Percentiles rank a stretch among this genome's conserved stretches.
These are phyloP conservation scores for Parapristionchus giblindavisi DNA, from an alignment of 2,888 invertebrate genomes.

Conservation along the genomic window DNA sequence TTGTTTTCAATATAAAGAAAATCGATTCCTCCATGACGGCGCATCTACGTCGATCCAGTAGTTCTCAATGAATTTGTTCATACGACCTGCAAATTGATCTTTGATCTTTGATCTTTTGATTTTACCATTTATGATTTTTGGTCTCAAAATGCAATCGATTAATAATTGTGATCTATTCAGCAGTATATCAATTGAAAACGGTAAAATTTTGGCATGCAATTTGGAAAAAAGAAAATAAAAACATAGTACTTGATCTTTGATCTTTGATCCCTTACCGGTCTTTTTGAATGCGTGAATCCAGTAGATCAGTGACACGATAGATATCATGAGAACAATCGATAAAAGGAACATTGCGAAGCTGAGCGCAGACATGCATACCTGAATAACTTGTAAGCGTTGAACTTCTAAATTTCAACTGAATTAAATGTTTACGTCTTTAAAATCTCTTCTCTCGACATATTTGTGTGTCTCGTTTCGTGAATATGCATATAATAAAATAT, in stretches of 20 bases:
- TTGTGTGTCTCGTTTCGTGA: neutral
- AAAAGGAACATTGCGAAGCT: slow-evolving; percentile 6
- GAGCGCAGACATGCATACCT: slow-evolving; percentile 27
- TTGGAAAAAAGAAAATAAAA: neutral
- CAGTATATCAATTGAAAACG: neutral
- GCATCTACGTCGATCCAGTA: slow-evolving; percentile 27
- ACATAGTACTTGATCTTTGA: neutral
- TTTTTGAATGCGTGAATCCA: slow-evolving; percentile 28
- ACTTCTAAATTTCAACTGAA: neutral
- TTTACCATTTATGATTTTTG: neutral
- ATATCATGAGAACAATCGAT: slow-evolving; percentile 8
- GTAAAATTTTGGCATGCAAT: neutral
- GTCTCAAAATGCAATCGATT: neutral
- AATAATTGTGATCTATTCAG: neutral
- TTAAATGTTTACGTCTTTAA: slow-evolving; percentile 4
- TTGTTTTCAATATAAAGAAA: too few relatives aligned
- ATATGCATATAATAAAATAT: neutral
- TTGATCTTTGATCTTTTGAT: neutral
- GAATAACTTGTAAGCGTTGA: neutral
- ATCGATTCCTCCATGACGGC: too few relatives aligned
- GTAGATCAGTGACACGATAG: slow-evolving; percentile 22
- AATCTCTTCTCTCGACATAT: neutral
- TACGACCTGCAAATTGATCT: slow-evolving; percentile 6
- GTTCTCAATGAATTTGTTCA: slow-evolving; percentile 14
- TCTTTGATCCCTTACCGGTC: neutral